A percentile compares a stretch with the other conserved stretches of the same genome.
Conservation (phyloP, 2,113 vertebrate genomes). For the Hippopotamus amphibius region DNA sequence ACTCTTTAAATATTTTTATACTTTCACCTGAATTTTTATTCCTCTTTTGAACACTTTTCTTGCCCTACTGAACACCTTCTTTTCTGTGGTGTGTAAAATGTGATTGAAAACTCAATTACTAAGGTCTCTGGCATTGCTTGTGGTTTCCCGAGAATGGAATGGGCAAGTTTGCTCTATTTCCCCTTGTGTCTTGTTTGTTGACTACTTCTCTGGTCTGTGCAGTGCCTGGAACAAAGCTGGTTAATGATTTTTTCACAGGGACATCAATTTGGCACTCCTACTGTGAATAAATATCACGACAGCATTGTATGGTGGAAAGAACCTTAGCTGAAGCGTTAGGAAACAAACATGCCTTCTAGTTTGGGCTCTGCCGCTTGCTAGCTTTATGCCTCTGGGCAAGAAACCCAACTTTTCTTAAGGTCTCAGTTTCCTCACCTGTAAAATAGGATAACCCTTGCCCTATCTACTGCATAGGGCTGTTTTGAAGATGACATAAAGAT, state of each 20-base stretch:
- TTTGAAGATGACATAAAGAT: not conserved
- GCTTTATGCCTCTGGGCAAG: not conserved
- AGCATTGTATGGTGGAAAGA: not conserved
- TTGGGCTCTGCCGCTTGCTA: not conserved
- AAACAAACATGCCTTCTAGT: not conserved
- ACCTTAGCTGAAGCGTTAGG: not conserved
- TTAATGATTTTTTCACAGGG: slow-evolving; percentile 1
- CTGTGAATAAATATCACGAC: not conserved
- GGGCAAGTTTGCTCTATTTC: not conserved
- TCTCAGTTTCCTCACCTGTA: not conserved
- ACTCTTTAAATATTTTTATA: slow-evolving; percentile 7
- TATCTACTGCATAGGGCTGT: not conserved
- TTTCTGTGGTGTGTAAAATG: slow-evolving; percentile 51
- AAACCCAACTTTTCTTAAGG: not conserved
- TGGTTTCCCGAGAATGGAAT: slow-evolving; percentile 48
- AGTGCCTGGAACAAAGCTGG: slow-evolving; percentile 8
- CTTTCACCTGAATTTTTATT: slow-evolving; percentile 44
- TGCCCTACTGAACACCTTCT: not conserved
- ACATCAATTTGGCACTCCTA: not conserved
- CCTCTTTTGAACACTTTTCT: not conserved
- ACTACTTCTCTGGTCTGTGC: slow-evolving; percentile 21
- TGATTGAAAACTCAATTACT: slow-evolving; percentile 44
- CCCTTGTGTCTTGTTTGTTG: slow-evolving; percentile 42
- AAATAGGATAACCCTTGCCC: not conserved
- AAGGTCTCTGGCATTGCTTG: not conserved